Conservation (phyloP, 2,888 invertebrate genomes). For the Folsomia candida region DNA sequence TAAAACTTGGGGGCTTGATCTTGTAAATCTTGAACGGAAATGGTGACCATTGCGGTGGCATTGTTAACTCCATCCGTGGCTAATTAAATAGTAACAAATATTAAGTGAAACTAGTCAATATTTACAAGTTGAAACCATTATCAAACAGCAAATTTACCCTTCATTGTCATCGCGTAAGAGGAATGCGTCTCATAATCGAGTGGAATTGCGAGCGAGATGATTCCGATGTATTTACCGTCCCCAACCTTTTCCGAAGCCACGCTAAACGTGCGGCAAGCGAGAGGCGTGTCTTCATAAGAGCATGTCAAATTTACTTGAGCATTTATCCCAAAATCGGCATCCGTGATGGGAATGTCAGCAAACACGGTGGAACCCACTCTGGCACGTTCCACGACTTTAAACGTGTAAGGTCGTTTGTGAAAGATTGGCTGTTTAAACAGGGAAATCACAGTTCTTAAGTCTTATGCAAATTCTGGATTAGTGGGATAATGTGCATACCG, state of each 20-base stretch:
- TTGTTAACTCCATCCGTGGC: slow-evolving; percentile 66
- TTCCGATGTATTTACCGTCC: slow-evolving; percentile 69
- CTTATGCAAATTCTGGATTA: no score
- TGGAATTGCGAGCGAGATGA: slow-evolving; percentile 64
- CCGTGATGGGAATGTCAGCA: slow-evolving; percentile 66
- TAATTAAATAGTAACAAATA: no score
- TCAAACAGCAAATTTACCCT: no score
- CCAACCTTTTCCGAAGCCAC: slow-evolving; percentile 65
- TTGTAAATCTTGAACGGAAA: slow-evolving; percentile 73
- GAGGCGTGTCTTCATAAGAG: slow-evolving; percentile 60
- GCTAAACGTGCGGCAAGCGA: slow-evolving; percentile 67
- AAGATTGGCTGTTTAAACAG: slow-evolving; percentile 62
- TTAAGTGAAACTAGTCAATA: no score
- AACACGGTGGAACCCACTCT: slow-evolving; percentile 65
- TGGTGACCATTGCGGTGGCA: slow-evolving; percentile 70
- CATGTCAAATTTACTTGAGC: slow-evolving; percentile 68
- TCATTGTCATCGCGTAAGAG: slow-evolving; percentile 68
- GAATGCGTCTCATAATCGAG: slow-evolving; percentile 76
- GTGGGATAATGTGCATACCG: slow-evolving; percentile 13
- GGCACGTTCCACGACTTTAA: slow-evolving; percentile 68
- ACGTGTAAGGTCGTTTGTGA: slow-evolving; percentile 69
- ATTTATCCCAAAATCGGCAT: slow-evolving; percentile 71
- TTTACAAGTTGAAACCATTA: no score
- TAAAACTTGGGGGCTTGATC: slow-evolving; percentile 48
- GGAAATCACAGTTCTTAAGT: no score